Evolutionary conservation across 92 coral and sea anemone genomes (phyloP).

Genomic region (Desmophyllum pertusum): DNA sequence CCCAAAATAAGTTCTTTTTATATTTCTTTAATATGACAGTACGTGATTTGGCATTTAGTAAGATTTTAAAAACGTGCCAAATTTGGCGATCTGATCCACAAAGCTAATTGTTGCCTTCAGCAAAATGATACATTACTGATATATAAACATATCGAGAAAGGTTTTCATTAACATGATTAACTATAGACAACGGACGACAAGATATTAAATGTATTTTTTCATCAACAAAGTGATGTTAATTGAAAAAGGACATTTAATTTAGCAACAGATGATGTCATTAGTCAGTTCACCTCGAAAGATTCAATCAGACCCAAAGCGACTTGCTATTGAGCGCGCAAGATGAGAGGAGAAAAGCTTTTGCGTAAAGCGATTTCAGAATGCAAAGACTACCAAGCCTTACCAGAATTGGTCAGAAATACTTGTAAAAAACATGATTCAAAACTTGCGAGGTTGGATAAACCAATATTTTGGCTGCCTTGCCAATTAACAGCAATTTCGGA

Average conservation of each 20-base stretch:
- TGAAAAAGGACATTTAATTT: neutral
- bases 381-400: neutral
- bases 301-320: neutral
- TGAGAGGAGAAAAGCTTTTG: neutral
- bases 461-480: neutral
- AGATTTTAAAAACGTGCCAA: neutral
- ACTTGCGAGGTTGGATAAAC: neutral
- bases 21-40: neutral
- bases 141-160: neutral
- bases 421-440: neutral
- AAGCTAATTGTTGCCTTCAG: neutral
- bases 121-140: neutral
- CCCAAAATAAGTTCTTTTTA: neutral
- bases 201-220: neutral
- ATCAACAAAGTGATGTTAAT: neutral
- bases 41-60: too few species aligned
- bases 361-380: slow-evolving; percentile 6
- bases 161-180: neutral
- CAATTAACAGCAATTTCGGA: neutral
- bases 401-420: neutral
- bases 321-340: neutral
- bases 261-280: neutral
- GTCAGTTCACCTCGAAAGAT: neutral
- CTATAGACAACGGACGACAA: neutral
- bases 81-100: neutral